Percentiles rank a stretch among this genome's conserved stretches.
These are phyloP conservation scores for Macrocentrus cingulum DNA, from an alignment of 1,140 invertebrate genomes.

Conservation along the genomic window DNA sequence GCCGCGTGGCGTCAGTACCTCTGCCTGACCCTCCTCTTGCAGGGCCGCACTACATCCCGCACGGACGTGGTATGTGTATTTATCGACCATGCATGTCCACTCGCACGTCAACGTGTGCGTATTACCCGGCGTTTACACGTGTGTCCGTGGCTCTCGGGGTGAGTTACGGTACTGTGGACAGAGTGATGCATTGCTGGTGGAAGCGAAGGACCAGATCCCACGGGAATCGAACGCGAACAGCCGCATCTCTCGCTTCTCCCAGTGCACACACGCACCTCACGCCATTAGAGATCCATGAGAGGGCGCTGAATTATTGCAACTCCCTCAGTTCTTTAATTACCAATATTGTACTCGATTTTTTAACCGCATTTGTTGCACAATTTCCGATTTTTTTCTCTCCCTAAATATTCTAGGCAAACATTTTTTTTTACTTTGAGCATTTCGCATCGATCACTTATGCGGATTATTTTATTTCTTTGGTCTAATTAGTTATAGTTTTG, in stretches of 20 bases:
- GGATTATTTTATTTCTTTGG: too few species aligned
- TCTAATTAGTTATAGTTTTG: too few species aligned
- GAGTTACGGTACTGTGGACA: conserved; percentile 58
- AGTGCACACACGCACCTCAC: conserved; percentile 39
- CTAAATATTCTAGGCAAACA: too few species aligned
- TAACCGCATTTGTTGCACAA: too few species aligned
- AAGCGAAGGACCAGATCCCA: conserved; percentile 56
- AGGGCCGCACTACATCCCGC: conserved; percentile 3
- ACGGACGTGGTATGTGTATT: conserved; percentile 35
- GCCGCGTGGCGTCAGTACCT: conserved; percentile 27
- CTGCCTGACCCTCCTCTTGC: conserved; percentile 29
- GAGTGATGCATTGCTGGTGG: conserved; percentile 56
- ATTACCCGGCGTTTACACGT: conserved; percentile 35
- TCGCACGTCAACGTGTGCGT: conserved; percentile 36
- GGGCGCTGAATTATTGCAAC: conserved; percentile 54
- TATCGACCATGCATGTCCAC: conserved; percentile 51
- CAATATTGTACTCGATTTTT: too few species aligned
- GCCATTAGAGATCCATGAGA: conserved; percentile 42
- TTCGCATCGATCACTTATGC: too few species aligned
- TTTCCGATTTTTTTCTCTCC: too few species aligned
- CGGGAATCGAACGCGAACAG: conserved; percentile 48
- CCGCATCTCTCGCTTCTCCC: conserved; percentile 12
- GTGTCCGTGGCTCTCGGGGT: conserved; percentile 36
- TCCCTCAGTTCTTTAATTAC: background rate
- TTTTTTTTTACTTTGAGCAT: too few species aligned